These are phyloP conservation scores for Rhea pennata DNA, from an alignment of 2,113 vertebrate genomes.

Conservation along the genomic window DNA sequence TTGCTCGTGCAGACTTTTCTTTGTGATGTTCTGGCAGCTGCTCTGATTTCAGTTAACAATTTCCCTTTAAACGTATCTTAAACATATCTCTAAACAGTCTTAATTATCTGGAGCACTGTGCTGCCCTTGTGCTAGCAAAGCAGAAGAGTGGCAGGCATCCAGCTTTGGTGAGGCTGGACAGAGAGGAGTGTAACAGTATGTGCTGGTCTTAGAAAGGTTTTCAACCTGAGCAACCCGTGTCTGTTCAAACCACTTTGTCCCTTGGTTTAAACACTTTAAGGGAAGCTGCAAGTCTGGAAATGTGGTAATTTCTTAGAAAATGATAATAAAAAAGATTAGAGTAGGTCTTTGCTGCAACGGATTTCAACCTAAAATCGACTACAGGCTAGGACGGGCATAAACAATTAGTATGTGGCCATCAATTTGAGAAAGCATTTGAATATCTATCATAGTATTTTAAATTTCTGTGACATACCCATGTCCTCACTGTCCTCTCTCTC, in stretches of 20 bases:
- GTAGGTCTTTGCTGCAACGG: fast-evolving
- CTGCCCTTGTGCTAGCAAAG: not conserved
- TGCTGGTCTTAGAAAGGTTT: not conserved
- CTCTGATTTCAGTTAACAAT: fast-evolving
- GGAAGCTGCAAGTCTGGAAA: fast-evolving
- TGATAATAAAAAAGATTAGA: not conserved
- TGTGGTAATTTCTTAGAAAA: not conserved
- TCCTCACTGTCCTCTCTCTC: not conserved
- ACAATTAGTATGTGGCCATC: fast-evolving
- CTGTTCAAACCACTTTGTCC: not conserved
- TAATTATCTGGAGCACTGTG: not conserved
- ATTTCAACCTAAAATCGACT: not conserved
- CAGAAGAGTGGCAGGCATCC: not conserved
- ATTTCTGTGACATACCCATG: not conserved
- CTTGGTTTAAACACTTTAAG: not conserved
- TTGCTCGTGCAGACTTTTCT: not conserved
- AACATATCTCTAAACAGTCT: not conserved
- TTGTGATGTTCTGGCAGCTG: not conserved
- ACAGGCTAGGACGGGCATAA: not conserved
- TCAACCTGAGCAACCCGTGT: not conserved
- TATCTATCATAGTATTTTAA: not conserved
- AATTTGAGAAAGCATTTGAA: not conserved
- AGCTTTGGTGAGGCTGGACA: not conserved
- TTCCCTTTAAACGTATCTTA: not conserved
- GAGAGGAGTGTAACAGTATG: fast-evolving